Conservation (phyloP, 2,888 invertebrate species). For the Linnaemya tessellans region DNA sequence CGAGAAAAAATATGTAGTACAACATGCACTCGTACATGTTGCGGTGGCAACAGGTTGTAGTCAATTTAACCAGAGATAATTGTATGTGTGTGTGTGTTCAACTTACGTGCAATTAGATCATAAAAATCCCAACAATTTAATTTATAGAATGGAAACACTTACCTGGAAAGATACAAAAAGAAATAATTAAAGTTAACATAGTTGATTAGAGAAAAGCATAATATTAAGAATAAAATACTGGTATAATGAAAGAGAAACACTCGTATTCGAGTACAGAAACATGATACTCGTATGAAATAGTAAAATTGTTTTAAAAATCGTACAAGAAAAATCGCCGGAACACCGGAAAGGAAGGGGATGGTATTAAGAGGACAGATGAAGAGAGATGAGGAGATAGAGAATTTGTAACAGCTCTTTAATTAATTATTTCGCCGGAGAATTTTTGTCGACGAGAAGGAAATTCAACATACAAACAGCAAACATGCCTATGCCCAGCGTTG, state of each 20-base stretch:
- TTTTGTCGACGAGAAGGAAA: too few relatives aligned
- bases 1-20: background rate
- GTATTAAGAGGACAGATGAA: too few relatives aligned
- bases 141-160: conserved; percentile 30
- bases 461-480: too few relatives aligned
- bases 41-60: conserved; percentile 20
- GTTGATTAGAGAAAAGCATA: conserved; percentile 4
- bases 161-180: conserved; percentile 59
- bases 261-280: too few relatives aligned
- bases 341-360: too few relatives aligned
- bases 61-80: background rate
- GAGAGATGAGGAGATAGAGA: too few relatives aligned
- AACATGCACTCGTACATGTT: background rate
- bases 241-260: background rate
- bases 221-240: background rate
- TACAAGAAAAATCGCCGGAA: too few relatives aligned
- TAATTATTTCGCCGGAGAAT: too few relatives aligned
- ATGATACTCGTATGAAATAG: too few relatives aligned
- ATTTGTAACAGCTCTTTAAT: too few relatives aligned
- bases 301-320: too few relatives aligned
- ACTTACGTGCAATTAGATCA: conserved; percentile 67
- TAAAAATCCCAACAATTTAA: conserved; percentile 49
- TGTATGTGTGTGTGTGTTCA: conserved; percentile 15
- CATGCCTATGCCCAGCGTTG: too few relatives aligned
- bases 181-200: conserved; percentile 38